Conservation (phyloP, 2,113 vertebrate species). For the Platichthys flesus region DNA sequence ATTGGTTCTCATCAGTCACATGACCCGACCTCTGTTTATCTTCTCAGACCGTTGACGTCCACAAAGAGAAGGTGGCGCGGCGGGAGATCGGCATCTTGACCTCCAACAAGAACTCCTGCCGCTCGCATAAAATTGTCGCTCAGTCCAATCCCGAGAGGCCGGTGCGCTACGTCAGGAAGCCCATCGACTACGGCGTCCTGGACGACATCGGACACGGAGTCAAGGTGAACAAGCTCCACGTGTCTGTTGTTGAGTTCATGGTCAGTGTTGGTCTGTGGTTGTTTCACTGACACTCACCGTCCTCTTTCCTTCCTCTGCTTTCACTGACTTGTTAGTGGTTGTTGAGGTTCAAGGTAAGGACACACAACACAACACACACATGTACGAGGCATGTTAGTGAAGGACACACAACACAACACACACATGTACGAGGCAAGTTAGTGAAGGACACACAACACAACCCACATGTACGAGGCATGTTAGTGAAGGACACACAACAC, state of each 20-base stretch:
- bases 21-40: background rate
- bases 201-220: slow-evolving; percentile 99
- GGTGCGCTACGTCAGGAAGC: slow-evolving; percentile 98
- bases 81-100: slow-evolving; percentile 99
- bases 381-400: background rate
- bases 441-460: too few relatives aligned
- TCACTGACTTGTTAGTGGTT: background rate
- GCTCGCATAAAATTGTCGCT: slow-evolving; percentile 99
- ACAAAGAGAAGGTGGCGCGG: slow-evolving; percentile 99
- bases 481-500: too few relatives aligned
- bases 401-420: too few relatives aligned
- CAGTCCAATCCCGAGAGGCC: slow-evolving; percentile 97
- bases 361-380: background rate
- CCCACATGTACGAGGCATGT: too few relatives aligned
- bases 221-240: slow-evolving; percentile 82
- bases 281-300: background rate
- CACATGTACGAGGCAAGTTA: too few relatives aligned
- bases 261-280: background rate
- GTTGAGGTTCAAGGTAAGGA: slow-evolving; percentile 10
- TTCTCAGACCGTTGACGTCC: slow-evolving; percentile 96
- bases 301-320: background rate
- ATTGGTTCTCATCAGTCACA: background rate
- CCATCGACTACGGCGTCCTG: slow-evolving; percentile 96
- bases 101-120: slow-evolving; percentile 99
- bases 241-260: background rate